phyloP scores from a whole-genome alignment of 2,113 vertebrate species.

The Myxocyprinus asiaticus region DNA sequence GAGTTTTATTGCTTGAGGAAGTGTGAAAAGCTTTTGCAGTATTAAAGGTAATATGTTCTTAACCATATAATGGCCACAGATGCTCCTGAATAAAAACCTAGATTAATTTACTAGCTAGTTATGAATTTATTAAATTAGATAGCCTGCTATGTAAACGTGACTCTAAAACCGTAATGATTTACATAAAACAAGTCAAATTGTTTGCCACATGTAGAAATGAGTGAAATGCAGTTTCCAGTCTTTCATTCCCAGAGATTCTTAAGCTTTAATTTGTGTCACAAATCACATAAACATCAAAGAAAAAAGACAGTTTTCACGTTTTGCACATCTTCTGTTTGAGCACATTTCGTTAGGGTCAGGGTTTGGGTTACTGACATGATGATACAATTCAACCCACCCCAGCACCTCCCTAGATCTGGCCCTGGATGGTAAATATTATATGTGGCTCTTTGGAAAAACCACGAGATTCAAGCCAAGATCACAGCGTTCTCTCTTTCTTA shows the following conservation, averaged over 20 bases:
- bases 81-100: conserved; percentile 49
- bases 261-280: too few species aligned
- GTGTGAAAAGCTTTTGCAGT: conserved; percentile 51
- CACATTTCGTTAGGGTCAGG: too few species aligned
- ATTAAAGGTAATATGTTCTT: conserved; percentile 51
- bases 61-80: conserved; percentile 52
- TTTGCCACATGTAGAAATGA: too few species aligned
- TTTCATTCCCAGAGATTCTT: not conserved
- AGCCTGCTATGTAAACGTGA: conserved; percentile 52
- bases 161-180: conserved; percentile 12
- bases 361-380: too few species aligned
- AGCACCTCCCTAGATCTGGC: too few species aligned
- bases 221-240: conserved; percentile 25
- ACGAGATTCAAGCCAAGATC: conserved; percentile 28
- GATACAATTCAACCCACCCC: too few species aligned
- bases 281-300: too few species aligned
- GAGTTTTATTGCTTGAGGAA: conserved; percentile 54
- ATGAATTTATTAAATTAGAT: conserved; percentile 55
- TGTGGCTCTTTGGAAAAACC: not conserved
- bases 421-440: not conserved
- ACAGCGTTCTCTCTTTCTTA: conserved; percentile 30
- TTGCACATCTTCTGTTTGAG: too few species aligned
- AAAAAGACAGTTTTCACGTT: too few species aligned
- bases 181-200: conserved; percentile 34
- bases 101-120: conserved; percentile 50